phyloP scores from a whole-genome alignment of 2,888 invertebrate species.

The Ceriagrion tenellum region DNA sequence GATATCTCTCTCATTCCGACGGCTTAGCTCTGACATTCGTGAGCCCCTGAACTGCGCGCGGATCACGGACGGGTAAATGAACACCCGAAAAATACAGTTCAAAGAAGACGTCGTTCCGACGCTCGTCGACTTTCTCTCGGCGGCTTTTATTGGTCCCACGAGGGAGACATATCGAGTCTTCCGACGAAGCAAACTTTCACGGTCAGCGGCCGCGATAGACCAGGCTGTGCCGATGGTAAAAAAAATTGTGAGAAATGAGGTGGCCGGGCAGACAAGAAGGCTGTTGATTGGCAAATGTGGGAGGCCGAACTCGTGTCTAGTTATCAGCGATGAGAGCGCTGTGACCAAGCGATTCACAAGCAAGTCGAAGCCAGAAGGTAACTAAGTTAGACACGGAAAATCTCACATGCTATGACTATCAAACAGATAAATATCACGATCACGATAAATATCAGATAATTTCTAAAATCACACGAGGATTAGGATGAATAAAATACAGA shows the following conservation, averaged over 20 bases:
- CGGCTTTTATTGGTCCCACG: not conserved
- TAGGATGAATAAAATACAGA: too few species aligned
- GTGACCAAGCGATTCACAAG: not conserved
- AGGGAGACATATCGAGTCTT: too few species aligned
- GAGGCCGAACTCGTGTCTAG: not conserved
- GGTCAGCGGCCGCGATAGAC: not conserved
- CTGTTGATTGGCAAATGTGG: not conserved
- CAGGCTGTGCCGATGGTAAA: not conserved
- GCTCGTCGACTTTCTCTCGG: not conserved
- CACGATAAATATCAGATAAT: too few species aligned
- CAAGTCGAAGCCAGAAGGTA: not conserved
- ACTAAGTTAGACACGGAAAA: not conserved
- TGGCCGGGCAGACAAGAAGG: not conserved
- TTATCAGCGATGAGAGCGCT: not conserved
- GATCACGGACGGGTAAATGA: not conserved
- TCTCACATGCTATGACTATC: not conserved
- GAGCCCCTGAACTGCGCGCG: not conserved
- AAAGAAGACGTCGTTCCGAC: not conserved
- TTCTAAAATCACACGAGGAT: too few species aligned
- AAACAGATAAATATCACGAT: too few species aligned
- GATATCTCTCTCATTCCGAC: too few species aligned
- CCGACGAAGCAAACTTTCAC: not conserved
- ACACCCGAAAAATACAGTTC: not conserved
- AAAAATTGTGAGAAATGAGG: not conserved
- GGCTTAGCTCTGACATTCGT: not conserved